phyloP scores from a whole-genome alignment of 2,113 vertebrate genomes.

The Cyanoramphus novaezelandiae region DNA sequence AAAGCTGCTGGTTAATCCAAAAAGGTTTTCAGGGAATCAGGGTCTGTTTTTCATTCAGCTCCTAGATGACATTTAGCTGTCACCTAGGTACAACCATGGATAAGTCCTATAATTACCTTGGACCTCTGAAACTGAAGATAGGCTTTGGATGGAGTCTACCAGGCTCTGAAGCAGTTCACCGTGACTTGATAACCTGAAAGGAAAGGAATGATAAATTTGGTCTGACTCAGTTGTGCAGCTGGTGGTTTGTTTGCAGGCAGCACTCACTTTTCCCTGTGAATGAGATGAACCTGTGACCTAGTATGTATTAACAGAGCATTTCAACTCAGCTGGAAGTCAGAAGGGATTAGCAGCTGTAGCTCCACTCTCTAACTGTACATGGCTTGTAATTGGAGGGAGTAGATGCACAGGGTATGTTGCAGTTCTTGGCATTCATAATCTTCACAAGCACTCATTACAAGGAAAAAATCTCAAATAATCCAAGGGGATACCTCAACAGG shows the following conservation, averaged over 20 bases:
- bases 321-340: slow-evolving; percentile 1
- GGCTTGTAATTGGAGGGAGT: background rate
- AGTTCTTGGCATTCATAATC: background rate
- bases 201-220: background rate
- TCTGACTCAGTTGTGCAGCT: background rate
- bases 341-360: background rate
- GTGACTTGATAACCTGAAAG: background rate
- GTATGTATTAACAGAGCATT: background rate
- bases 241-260: background rate
- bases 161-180: background rate
- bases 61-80: background rate
- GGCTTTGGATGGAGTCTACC: background rate
- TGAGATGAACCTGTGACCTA: background rate
- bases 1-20: background rate
- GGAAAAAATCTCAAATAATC: background rate
- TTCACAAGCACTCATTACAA: background rate
- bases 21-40: background rate
- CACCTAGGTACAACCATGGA: background rate
- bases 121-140: background rate
- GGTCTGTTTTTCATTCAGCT: background rate
- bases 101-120: background rate
- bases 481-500: background rate
- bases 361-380: background rate
- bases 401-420: background rate
- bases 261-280: background rate